Conservation (phyloP, 2,888 invertebrate genomes). For the Calliphora vomitoria region DNA sequence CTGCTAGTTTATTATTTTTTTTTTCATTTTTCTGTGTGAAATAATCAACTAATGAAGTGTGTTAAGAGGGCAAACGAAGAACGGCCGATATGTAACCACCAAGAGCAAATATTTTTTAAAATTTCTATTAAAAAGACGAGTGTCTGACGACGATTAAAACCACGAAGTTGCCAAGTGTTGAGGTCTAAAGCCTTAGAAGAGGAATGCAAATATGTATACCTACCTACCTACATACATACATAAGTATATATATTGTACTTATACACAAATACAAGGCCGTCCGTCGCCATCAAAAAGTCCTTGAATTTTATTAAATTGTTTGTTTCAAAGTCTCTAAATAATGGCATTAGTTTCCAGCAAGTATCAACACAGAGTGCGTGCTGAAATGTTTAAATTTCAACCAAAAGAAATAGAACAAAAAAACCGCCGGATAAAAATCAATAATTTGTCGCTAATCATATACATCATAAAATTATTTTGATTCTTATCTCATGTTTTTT, state of each 20-base stretch:
- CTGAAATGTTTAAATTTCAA: constrained; percentile 33
- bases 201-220: constrained; percentile 37
- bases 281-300: constrained; percentile 68
- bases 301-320: constrained; percentile 71
- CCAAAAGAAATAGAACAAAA: neutral
- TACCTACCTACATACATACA: constrained; percentile 20
- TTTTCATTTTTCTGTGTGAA: constrained; percentile 24
- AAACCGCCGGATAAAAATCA: constrained; percentile 60
- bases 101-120: neutral
- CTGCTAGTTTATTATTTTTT: constrained; percentile 21
- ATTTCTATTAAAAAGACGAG: constrained; percentile 59
- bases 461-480: neutral
- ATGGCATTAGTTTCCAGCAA: constrained; percentile 60
- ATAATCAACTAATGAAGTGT: constrained; percentile 81
- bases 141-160: constrained; percentile 71
- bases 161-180: constrained; percentile 64
- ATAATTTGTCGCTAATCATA: constrained; percentile 34
- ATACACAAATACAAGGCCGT: constrained; percentile 64
- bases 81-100: constrained; percentile 47
- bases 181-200: constrained; percentile 62
- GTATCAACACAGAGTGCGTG: constrained; percentile 69
- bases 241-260: neutral
- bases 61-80: constrained; percentile 82
- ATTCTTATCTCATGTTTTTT: neutral
- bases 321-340: constrained; percentile 67